Conservation (phyloP, 2,113 vertebrate species). For the Irena cyanogastra region DNA sequence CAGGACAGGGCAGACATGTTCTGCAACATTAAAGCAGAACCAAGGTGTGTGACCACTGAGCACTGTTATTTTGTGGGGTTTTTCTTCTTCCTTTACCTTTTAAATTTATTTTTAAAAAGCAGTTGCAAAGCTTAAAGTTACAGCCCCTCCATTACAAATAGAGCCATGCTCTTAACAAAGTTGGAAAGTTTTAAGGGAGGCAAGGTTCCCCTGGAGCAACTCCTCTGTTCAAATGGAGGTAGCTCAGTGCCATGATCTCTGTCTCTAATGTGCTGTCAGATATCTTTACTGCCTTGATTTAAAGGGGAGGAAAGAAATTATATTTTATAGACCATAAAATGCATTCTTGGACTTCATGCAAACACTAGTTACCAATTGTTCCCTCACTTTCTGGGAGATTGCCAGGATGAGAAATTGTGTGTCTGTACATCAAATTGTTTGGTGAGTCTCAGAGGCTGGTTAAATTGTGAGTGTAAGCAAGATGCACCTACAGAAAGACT, state of each 20-base stretch:
- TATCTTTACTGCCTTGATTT: conserved; percentile 50
- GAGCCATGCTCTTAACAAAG: not conserved
- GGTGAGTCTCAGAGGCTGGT: not conserved
- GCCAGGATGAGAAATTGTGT: conserved; percentile 13
- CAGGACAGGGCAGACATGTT: not conserved
- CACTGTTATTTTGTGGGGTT: not conserved
- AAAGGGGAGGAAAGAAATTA: conserved; percentile 41
- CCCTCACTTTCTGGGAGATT: not conserved
- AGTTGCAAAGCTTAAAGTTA: not conserved
- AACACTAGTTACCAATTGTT: conserved; percentile 49
- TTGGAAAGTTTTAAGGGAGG: conserved; percentile 38
- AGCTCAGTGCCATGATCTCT: not conserved
- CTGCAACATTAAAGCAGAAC: not conserved
- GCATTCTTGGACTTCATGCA: conserved; percentile 50
- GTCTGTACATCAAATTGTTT: conserved; percentile 20
- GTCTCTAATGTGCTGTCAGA: conserved; percentile 2
- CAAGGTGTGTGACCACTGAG: not conserved
- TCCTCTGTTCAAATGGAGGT: not conserved
- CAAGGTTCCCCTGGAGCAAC: conserved; percentile 20
- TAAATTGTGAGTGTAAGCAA: not conserved
- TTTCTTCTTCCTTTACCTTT: not conserved
- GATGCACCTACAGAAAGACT: not conserved
- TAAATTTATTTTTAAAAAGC: not conserved
- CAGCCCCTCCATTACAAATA: not conserved
- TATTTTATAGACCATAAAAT: conserved; percentile 62